Evolutionary conservation across 2,797 vertebrate species (phyloP), one percentile per base, ranked within the genome.

Genomic region (Eospalax fontanierii): DNA sequence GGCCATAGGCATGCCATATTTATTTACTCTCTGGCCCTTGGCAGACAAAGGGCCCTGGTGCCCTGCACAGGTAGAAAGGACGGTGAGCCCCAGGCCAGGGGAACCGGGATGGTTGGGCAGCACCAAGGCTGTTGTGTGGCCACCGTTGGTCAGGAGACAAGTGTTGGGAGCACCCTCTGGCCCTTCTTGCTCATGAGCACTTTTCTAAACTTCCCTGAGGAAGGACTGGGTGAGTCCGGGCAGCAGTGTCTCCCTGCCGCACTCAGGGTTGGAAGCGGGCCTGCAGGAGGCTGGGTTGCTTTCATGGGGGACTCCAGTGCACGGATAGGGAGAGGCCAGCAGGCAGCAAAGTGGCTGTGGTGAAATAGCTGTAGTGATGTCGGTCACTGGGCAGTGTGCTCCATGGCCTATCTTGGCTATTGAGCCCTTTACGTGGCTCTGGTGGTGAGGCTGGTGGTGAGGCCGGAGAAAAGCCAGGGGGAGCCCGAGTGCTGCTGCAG

Each of bases 71-170:
- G 40, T 68, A 18, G 9, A 19, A 5, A 50, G 43, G 28, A 24
- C 28, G 18, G 0, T 22, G 21, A 3, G n/a, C 4, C 0, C 4
- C 11, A 63, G 68, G 21, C 26, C 26, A 1, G 26, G n/a, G 71
- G 2, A 16, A 12, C 3, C 4, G 2, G 16, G 15, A 4, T 22
- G 3, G 22, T 50, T 3, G 6, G 81, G 38, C 38, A 87, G 38
- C 19, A 26, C 4, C 0, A 12, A 19, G 85, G 63, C 59, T 6
- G 30, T 9, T 21, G 4, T 50, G 30, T 16, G 35, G 1, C 14
- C 68, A 19, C 8, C 35, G 73, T 38, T 54, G 26, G 74, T 68
- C 40, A 76, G 28, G 54, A 75, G 40, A 11, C 19, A 6, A 70
- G 26, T 2, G 38, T 54, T 30, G 66, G 68, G 57, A 35, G 76